A percentile compares a stretch with the other conserved stretches of the same genome.
phyloP scores from a whole-genome alignment of 2,113 vertebrate species.

The Nanger granti region DNA sequence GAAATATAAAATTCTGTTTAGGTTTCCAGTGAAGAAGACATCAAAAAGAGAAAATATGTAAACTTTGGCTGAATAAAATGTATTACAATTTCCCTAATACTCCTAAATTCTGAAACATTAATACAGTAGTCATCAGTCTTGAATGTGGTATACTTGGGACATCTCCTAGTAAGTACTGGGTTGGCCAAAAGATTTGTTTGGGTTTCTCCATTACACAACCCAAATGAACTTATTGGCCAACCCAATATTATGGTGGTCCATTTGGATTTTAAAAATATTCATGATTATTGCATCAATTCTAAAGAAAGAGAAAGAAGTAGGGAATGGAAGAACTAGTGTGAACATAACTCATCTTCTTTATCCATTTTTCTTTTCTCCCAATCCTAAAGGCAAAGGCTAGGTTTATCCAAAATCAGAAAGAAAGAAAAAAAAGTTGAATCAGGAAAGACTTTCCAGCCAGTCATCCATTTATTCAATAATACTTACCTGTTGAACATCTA shows the following conservation, averaged over 20 bases:
- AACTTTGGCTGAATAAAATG: not conserved
- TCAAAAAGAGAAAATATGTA: not conserved
- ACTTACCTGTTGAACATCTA: not conserved
- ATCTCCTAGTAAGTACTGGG: not conserved
- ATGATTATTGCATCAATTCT: not conserved
- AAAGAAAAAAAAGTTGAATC: not conserved
- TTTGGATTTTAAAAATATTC: not conserved
- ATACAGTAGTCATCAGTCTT: not conserved
- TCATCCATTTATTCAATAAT: not conserved
- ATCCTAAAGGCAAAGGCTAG: not conserved
- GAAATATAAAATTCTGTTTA: not conserved
- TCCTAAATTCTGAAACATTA: constrained; percentile 11
- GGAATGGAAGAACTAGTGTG: not conserved
- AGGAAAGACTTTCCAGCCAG: not conserved
- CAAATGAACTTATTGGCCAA: not conserved
- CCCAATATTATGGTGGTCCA: not conserved
- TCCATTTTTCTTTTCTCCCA: not conserved
- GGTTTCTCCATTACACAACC: not conserved
- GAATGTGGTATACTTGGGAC: not conserved
- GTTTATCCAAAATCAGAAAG: not conserved
- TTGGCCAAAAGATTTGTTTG: not conserved
- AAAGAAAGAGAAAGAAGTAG: not conserved
- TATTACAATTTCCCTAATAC: not conserved
- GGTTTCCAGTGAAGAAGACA: not conserved
- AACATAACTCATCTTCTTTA: not conserved